A percentile compares a stretch with the other conserved stretches of the same genome.
Conservation (phyloP, 1,140 invertebrate species). For the Nixonia krombeini region DNA sequence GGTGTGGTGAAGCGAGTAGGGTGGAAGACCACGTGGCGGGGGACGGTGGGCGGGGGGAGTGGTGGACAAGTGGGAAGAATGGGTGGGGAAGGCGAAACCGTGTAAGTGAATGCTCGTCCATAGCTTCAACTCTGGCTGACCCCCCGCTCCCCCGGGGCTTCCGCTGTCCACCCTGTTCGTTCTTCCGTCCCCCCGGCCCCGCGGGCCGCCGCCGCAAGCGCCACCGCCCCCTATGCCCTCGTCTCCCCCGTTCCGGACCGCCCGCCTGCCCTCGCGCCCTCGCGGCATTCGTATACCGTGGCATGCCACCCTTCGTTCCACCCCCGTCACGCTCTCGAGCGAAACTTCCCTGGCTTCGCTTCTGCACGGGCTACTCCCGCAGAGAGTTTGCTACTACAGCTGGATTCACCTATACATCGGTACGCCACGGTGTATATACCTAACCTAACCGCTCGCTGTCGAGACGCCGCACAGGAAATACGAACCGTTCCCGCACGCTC, state of each 20-base stretch:
- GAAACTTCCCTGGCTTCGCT: conserved; percentile 67
- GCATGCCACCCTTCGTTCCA: conserved; percentile 65
- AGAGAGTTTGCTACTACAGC: conserved; percentile 61
- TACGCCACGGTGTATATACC: conserved; percentile 47
- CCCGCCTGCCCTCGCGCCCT: conserved; percentile 27
- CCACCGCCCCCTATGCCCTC: conserved; percentile 28
- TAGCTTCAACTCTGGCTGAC: too few relatives aligned
- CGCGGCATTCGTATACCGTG: conserved; percentile 46
- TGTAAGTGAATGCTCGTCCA: too few relatives aligned
- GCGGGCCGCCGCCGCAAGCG: too few relatives aligned
- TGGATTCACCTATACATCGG: conserved; percentile 49
- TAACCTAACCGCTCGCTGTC: conserved; percentile 43
- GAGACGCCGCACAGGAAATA: conserved; percentile 57
- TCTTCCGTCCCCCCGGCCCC: conserved; percentile 17
- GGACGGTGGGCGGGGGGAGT: too few relatives aligned
- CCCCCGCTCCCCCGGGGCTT: too few relatives aligned
- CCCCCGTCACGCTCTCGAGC: conserved; percentile 67
- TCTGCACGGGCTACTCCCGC: conserved; percentile 60
- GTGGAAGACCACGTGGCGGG: too few relatives aligned
- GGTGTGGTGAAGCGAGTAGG: too few relatives aligned
- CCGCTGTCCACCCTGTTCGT: conserved; percentile 36
- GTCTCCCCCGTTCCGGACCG: conserved; percentile 26
- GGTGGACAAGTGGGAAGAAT: too few relatives aligned
- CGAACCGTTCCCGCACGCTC: conserved; percentile 31
- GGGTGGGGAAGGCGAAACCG: too few relatives aligned